Base-by-base conservation (phyloP, 1,140 invertebrate genomes). In the Aphelenchoides fujianensis region DNA sequence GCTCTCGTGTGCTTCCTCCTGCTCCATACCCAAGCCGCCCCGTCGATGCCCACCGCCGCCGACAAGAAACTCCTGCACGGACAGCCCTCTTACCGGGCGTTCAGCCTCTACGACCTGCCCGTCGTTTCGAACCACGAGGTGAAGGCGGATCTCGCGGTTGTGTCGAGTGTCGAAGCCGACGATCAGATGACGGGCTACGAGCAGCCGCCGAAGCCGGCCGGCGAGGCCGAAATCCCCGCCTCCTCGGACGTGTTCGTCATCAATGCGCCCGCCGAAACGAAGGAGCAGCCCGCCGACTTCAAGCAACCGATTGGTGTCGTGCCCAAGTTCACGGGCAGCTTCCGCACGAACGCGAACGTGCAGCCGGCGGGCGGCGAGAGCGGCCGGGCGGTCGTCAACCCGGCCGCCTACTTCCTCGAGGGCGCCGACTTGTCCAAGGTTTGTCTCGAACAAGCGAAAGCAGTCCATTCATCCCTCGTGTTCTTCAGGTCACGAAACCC, bases 351-450 rank as follows among this genome's bases (percentile, higher is more conserved):
- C 59, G 12, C 53, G 36, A 66, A 66, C 30, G 23, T 27, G 48
- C 55, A 59, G 23, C 12, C n/a, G 2, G 5, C 27, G n/a, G 69
- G 12, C 1, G 12, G 19, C 30, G 71, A 74, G 66, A 35, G 64
- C 66, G 36, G 35, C 12, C 72, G 70, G 31, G 34, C 80, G 23
- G 69, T 82, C 36, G 71, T 75, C 19, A 82, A 82, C 48, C 81
- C 81, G 27, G 79, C 81, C 35, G 77, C 81, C 31, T 81, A 68
- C 61, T 82, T 69, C 55, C 61, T 82, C 7, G 69, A 78, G 55
- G 81, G 81, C 32, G 74, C 75, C 53, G 63, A 79, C 48, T 63
- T 82, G 37, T 79, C 82, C n/a, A 83, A 82, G 41, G 71, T 84
- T 70, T 61, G 30, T 23, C n/a, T n/a, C n/a, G n/a, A n/a, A n/a